These are phyloP conservation scores for Phalera bucephala DNA, from an alignment of 2,888 invertebrate species.

Conservation along the genomic window DNA sequence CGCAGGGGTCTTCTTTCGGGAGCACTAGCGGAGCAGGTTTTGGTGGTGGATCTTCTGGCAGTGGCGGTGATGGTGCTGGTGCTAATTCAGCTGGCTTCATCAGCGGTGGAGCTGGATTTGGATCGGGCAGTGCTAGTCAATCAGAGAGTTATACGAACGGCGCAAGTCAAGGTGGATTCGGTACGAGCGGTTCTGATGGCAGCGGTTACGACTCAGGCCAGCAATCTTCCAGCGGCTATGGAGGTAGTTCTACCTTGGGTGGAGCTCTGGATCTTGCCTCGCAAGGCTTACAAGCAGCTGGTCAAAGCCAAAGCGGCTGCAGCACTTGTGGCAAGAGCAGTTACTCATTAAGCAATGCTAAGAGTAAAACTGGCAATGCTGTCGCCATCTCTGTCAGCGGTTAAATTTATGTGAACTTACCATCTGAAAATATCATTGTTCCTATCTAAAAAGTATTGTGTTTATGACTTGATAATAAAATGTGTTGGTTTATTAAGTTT, in stretches of 20 bases:
- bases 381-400: constrained; percentile 69
- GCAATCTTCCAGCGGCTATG: constrained; percentile 1
- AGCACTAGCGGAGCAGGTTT: background rate
- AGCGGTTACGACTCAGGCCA: constrained; percentile 11
- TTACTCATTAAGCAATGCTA: constrained; percentile 72
- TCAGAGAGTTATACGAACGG: background rate
- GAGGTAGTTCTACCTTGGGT: constrained; percentile 39
- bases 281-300: constrained; percentile 52
- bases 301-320: constrained; percentile 40
- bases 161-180: constrained; percentile 3
- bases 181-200: constrained; percentile 7
- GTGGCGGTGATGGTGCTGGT: constrained; percentile 3
- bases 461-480: no score
- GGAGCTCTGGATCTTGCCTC: constrained; percentile 60
- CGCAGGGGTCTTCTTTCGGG: background rate
- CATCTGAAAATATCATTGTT: no score
- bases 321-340: constrained; percentile 62
- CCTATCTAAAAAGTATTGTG: no score
- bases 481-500: background rate
- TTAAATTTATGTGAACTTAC: constrained; percentile 26
- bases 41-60: constrained; percentile 4
- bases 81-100: constrained; percentile 3
- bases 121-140: background rate
- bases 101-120: constrained; percentile 6
- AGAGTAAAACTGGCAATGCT: constrained; percentile 62